Evolutionary conservation across 2,113 vertebrate genomes (phyloP).

Genomic region (Sapajus apella): DNA sequence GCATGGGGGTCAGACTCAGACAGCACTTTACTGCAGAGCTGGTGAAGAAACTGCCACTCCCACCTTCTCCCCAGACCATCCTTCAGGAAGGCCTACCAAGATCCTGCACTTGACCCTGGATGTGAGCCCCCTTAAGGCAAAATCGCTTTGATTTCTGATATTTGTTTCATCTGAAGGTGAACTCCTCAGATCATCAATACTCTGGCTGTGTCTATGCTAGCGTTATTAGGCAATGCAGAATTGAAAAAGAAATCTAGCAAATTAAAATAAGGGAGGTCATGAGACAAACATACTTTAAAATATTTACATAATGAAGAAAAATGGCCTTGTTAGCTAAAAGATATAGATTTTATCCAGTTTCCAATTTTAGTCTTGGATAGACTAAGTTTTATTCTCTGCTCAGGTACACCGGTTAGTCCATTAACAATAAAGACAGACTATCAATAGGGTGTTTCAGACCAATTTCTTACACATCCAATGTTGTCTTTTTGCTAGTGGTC

Average conservation of each 20-base stretch:
- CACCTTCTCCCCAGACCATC: background rate
- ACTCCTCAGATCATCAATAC: background rate
- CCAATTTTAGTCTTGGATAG: background rate
- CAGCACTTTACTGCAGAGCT: background rate
- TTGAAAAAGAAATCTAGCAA: background rate
- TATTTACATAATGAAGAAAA: slow-evolving; percentile 21
- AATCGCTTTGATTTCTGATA: slow-evolving; percentile 29
- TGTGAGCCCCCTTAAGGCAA: background rate
- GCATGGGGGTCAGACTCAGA: background rate
- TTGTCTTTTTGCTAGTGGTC: background rate
- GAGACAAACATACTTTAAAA: background rate
- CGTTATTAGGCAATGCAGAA: background rate
- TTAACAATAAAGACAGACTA: background rate
- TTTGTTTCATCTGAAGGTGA: slow-evolving; percentile 18
- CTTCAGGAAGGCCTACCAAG: background rate
- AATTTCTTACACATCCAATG: background rate
- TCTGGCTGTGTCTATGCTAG: background rate
- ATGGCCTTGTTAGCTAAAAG: background rate
- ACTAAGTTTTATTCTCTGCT: background rate
- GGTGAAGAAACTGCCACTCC: background rate
- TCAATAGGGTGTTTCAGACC: background rate
- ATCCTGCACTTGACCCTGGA: background rate
- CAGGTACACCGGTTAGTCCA: background rate
- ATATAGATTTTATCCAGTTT: background rate
- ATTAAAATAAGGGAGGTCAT: background rate